Base-by-base conservation (phyloP, 2,113 vertebrate genomes). In the Morone chrysops region DNA sequence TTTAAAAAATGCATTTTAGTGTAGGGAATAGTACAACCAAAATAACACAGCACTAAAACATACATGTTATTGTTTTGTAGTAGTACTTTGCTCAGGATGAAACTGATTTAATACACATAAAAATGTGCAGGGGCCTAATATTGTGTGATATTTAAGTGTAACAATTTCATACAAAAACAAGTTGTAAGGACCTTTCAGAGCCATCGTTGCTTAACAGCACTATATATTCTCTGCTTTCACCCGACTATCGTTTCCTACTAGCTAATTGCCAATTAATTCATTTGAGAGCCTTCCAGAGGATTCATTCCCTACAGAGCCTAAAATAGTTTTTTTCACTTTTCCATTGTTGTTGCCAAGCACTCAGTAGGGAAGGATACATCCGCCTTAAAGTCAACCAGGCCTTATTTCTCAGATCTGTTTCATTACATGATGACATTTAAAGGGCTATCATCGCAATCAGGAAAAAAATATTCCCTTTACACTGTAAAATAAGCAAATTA, bases 251-350 rank as follows among this genome's bases (percentile, higher is more conserved):
- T 77, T 66, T 86, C 73, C 80, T 72, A 76, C 83, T 13, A 51
- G 59, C 87, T 95, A 95, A 96, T 95, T 95, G 87, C 63, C 89
- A 92, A 90, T 93, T 95, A 95, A 95, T 95, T 90, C 82, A 92
- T 94, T 72, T 71, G 70, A 57, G 18, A 84, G 31, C 53, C 36
- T 77, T 84, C 25, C 18, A 60, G 31, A 81, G 50, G 61, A 80
- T 59, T 54, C 31, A 25, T 70, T 83, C 63, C 70, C 60, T 8
- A 31, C 41, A 22, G 80, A 80, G 66, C 20, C 31, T 50, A 17
- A n/a, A 38, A 62, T 56, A 31, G 11, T 78, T 68, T 13, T 41
- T 8, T 17, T 61, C 36, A 56, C 20, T 57, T 50, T 57, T 40
- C 51, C 25, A 22, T 41, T 67, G 71, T 68, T 74, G 82, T 70